phyloP scores from a whole-genome alignment of 2,888 invertebrate genomes.

The Hirtodrosophila cameraria region DNA sequence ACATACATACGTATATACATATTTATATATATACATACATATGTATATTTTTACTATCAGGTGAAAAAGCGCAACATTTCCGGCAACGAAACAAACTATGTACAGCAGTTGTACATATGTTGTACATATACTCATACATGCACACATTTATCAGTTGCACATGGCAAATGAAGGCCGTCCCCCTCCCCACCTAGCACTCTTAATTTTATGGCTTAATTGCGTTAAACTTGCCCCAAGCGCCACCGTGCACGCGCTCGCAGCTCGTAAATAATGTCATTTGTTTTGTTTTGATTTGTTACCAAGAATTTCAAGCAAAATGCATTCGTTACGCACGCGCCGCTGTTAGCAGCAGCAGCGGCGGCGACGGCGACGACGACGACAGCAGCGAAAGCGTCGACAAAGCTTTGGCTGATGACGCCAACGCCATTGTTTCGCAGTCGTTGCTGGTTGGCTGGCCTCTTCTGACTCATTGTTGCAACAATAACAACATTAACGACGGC shows the following conservation, averaged over 20 bases:
- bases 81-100: slow-evolving; percentile 24
- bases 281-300: slow-evolving; percentile 22
- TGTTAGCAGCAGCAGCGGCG: neutral
- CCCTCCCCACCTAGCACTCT: slow-evolving; percentile 20
- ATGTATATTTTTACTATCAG: slow-evolving; percentile 33
- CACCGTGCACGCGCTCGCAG: slow-evolving; percentile 63
- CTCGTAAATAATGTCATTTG: slow-evolving; percentile 42
- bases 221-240: slow-evolving; percentile 63
- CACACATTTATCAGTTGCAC: slow-evolving; percentile 44
- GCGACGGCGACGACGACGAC: too few relatives aligned
- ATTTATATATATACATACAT: too few relatives aligned
- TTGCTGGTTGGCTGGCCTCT: slow-evolving; percentile 5
- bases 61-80: slow-evolving; percentile 47
- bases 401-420: slow-evolving; percentile 4
- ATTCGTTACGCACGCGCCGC: slow-evolving; percentile 52
- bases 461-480: slow-evolving; percentile 45
- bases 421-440: neutral
- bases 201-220: slow-evolving; percentile 58
- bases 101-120: slow-evolving; percentile 14
- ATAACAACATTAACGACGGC: slow-evolving; percentile 43
- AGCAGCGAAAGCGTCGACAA: slow-evolving; percentile 1
- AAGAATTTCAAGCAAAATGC: slow-evolving; percentile 20
- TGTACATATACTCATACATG: slow-evolving; percentile 5
- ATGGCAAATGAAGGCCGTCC: slow-evolving; percentile 30
- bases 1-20: too few relatives aligned